Evolutionary conservation across 2,888 invertebrate genomes (phyloP).

Genomic region (Cataglyphis altisquamis): DNA sequence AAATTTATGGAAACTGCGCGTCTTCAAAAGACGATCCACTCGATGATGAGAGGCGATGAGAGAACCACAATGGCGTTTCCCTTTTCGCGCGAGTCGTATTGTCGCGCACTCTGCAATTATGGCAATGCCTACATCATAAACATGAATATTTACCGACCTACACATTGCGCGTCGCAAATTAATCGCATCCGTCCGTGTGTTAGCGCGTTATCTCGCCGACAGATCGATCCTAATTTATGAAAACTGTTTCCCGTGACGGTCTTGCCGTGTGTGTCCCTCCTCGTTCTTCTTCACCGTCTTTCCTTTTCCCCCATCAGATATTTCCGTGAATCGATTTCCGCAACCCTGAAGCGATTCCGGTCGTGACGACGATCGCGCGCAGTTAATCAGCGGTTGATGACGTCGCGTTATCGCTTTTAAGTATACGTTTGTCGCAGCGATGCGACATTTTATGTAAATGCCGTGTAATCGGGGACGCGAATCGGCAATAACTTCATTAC

Average conservation of each 20-base stretch:
- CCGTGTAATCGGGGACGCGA: slow-evolving; percentile 81
- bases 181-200: slow-evolving; percentile 37
- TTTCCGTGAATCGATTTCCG: slow-evolving; percentile 23
- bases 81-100: slow-evolving; percentile 17
- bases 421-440: slow-evolving; percentile 56
- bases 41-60: neutral
- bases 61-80: slow-evolving; percentile 17
- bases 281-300: neutral
- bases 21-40: neutral
- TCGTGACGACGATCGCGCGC: slow-evolving; percentile 47
- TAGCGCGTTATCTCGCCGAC: slow-evolving; percentile 16
- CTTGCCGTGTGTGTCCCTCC: neutral
- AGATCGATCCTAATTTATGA: slow-evolving; percentile 48
- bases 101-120: slow-evolving; percentile 46
- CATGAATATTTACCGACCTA: slow-evolving; percentile 39
- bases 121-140: slow-evolving; percentile 29
- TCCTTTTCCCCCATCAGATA: neutral
- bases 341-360: slow-evolving; percentile 48
- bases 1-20: slow-evolving; percentile 49
- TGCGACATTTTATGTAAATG: slow-evolving; percentile 81
- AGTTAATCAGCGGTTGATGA: slow-evolving; percentile 79
- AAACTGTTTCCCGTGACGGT: slow-evolving; percentile 29
- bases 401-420: slow-evolving; percentile 69
- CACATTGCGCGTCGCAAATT: slow-evolving; percentile 28
- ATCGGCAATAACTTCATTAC: slow-evolving; percentile 83